Base-by-base conservation (phyloP, 2,113 vertebrate species). In the Penelope pileata region DNA sequence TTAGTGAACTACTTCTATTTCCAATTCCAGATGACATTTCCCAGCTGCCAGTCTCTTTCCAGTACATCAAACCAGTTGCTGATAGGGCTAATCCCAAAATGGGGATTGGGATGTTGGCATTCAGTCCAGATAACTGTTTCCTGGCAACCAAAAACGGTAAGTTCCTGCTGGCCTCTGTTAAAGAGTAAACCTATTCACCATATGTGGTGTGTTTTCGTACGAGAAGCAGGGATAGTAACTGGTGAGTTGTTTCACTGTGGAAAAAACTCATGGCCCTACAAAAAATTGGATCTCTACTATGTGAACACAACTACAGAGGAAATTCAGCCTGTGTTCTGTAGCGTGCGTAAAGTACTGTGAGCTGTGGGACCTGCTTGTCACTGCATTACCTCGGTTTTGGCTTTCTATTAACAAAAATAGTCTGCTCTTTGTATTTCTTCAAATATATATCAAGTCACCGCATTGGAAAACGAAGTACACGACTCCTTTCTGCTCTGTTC, bases 41-140 rank as follows among this genome's bases (percentile, higher is more conserved):
- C 73, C 83, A 97, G 16, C 75, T 96, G 47, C 99, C 99, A 0
- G 95, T 98, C 70, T 97, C 99, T 53, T 85, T 99, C 54, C 98
- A 98, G 56, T 98, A 96, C 1, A 89, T 98, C 79, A 99, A 99
- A 93, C 99, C 99, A 2, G 98, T 98, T 19, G 91, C 98, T 3
- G 99, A 99, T 95, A 96, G 99, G 70, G 99, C 99, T 8, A 99
- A 99, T 97, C 99, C 99, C 21, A 99, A 98, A 96, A 98, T 99
- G 8, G 99, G 99, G 14, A 50, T 99, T 7, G 99, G 98, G 45
- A 95, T 97, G 64, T 51, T 99, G 97, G 98, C 99, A 9, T 99
- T 99, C 95, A 99, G 99, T 91, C 85, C 98, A 1, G 98, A 99
- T 97, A 99, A 98, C 95, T 98, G 97, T 91, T 99, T 99, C 97